Evolutionary conservation across 2,888 invertebrate species (phyloP).

Genomic region (Lasioglossum pauxillum): DNA sequence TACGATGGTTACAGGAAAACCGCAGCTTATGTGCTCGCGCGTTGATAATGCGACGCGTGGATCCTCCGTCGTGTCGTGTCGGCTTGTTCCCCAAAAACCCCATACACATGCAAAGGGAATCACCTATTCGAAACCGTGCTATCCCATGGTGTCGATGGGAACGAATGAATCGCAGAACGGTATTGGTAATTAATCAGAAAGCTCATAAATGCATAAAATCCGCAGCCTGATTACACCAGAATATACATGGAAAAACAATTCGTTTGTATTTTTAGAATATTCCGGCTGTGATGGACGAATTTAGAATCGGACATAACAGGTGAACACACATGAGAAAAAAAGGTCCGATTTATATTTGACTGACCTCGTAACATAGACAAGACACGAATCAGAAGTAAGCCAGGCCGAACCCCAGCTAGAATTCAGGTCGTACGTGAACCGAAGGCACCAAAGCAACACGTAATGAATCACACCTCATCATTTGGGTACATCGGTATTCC

Average conservation of each 20-base stretch:
- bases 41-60: slow-evolving; percentile 44
- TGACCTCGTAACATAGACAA: not conserved
- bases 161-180: not conserved
- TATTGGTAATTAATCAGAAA: too few relatives aligned
- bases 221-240: too few relatives aligned
- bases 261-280: not conserved
- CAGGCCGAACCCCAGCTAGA: not conserved
- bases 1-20: slow-evolving; percentile 38
- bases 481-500: slow-evolving; percentile 10
- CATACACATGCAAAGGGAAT: not conserved
- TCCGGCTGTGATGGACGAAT: not conserved
- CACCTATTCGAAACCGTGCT: too few relatives aligned
- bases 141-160: not conserved
- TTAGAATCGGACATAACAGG: not conserved
- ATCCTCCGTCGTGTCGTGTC: not conserved
- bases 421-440: not conserved
- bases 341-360: too few relatives aligned
- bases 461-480: slow-evolving; percentile 6
- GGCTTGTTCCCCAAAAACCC: not conserved
- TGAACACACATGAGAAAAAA: too few relatives aligned
- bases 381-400: not conserved
- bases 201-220: too few relatives aligned
- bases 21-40: slow-evolving; percentile 49
- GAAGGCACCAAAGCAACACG: not conserved
- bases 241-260: not conserved